Conservation (phyloP, 2,797 vertebrate genomes). For the Pseudochaenichthys georgianus region DNA sequence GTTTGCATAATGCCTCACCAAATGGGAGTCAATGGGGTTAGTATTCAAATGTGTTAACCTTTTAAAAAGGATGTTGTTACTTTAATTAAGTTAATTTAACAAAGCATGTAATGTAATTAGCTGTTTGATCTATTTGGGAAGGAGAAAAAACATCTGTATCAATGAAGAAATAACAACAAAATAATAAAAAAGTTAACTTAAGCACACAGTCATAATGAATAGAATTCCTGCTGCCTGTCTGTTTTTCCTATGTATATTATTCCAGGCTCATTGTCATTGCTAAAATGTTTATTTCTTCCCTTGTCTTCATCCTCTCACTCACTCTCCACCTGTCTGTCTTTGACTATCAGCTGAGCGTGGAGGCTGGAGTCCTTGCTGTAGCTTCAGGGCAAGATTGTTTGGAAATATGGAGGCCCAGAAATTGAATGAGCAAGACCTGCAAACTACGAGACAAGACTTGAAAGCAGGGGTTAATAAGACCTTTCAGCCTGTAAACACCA, state of each 20-base stretch:
- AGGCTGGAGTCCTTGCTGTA: slow-evolving; percentile 89
- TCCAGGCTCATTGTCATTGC: neutral
- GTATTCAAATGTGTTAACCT: slow-evolving; percentile 34
- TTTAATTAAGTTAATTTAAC: neutral
- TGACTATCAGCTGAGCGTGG: slow-evolving; percentile 86
- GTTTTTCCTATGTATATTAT: neutral
- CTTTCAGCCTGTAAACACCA: neutral
- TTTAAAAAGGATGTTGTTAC: neutral
- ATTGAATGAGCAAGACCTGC: slow-evolving; percentile 44
- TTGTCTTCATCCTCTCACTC: neutral
- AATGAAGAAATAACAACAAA: neutral
- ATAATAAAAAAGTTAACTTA: neutral
- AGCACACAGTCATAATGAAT: neutral
- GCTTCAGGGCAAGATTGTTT: slow-evolving; percentile 87
- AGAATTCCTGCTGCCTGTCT: neutral
- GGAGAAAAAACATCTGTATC: neutral
- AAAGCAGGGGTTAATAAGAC: neutral
- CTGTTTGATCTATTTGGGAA: neutral
- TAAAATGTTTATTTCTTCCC: neutral
- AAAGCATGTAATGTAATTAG: too few relatives aligned
- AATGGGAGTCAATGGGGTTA: slow-evolving; percentile 87
- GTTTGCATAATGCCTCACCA: slow-evolving; percentile 87
- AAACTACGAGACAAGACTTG: neutral
- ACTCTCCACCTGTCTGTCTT: neutral
- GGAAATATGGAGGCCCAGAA: slow-evolving; percentile 89